Conservation (phyloP, 2,888 invertebrate species). For the Tubulanus polymorphus region DNA sequence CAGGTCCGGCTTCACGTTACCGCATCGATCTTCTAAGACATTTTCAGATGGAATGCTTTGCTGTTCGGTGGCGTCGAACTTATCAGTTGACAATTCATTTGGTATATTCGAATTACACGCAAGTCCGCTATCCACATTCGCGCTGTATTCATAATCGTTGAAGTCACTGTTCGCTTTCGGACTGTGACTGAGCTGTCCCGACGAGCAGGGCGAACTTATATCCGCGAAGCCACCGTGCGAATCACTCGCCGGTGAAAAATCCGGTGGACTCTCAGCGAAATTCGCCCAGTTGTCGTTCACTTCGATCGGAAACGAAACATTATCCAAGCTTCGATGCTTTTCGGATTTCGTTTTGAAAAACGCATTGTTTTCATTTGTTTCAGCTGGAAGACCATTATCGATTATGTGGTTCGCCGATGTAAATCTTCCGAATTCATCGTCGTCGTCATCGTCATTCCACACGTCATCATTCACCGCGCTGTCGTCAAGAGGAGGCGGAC, state of each 20-base stretch:
- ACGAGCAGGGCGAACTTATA: neutral
- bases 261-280: neutral
- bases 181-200: neutral
- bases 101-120: neutral
- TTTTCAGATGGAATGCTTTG: neutral
- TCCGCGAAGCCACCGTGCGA: neutral
- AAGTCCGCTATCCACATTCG: neutral
- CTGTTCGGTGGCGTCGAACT: neutral
- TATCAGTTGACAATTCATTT: neutral
- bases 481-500: slow-evolving; percentile 34
- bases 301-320: no score
- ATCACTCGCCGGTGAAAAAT: neutral
- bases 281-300: no score
- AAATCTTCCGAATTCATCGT: slow-evolving; percentile 17
- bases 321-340: no score
- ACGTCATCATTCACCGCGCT: slow-evolving; percentile 14
- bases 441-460: slow-evolving; percentile 30
- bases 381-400: neutral
- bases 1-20: no score
- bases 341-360: no score
- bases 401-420: slow-evolving; percentile 3
- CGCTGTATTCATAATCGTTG: neutral
- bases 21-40: no score
- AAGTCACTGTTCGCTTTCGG: neutral
- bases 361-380: no score